Base-by-base conservation (phyloP, 1,140 invertebrate species). In the Drosophila oshimai region DNA sequence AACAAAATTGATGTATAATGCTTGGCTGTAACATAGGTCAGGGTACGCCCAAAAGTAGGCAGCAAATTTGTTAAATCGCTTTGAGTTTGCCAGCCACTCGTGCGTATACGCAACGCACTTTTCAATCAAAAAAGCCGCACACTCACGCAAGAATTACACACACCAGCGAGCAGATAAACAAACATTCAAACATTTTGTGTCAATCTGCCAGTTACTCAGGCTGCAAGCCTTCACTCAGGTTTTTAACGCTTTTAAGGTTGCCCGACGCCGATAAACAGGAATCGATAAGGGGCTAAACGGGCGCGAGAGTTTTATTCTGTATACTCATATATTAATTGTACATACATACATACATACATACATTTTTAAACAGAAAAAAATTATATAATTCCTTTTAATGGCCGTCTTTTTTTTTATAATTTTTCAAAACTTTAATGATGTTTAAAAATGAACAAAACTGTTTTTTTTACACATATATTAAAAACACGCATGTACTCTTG, bases 231-330 rank as follows among this genome's bases (percentile, higher is more conserved):
- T 62, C 51, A 50, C 58, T 50, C 47, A 55, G 37, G 44, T 41
- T 79, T 18, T 54, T 46, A 65, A 51, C 62, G 50, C 67, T 71
- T 49, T 22, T 58, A 37, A 61, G 28, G 41, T 50, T 74, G 24
- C 31, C 42, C 36, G 29, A 33, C 26, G 74, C 36, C 76, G 70
- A 83, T 84, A 78, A 74, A 53, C 53, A 57, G 15, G 57, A 83
- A 83, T 83, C 78, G 74, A 83, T 83, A 74, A 70, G 44, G 44
- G 45, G 65, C 42, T 54, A 62, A 60, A 57, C 57, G 51, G 57
- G 60, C 39, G 65, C 46, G 12, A 37, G 33, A 28, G 17, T 31
- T 55, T 72, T 68, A 53, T 39, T 69, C 39, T 47, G 37, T 49
- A 37, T 33, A 70, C 17, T 13, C 10, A 50, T 9, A 37, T n/a